Evolutionary conservation across 2,113 vertebrate species (phyloP).

Genomic region (Petrocephalus microphthalmus): DNA sequence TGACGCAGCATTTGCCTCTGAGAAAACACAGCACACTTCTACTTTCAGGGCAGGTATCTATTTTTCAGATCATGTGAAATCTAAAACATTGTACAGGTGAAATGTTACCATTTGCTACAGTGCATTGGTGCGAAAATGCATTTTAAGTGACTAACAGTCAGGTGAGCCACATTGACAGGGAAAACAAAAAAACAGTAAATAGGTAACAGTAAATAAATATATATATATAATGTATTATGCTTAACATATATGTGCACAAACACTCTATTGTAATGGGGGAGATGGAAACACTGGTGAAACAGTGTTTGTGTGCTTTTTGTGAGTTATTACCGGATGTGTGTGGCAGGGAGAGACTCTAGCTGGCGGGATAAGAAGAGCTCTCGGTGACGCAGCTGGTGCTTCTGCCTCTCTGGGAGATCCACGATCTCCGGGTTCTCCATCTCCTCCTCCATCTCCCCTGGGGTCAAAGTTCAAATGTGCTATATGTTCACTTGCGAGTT

Average conservation of each 20-base stretch:
- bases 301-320: not conserved
- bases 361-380: conserved; percentile 92
- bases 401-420: conserved; percentile 87
- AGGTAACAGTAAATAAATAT: not conserved
- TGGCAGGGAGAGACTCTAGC: conserved; percentile 89
- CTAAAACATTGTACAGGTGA: not conserved
- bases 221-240: not conserved
- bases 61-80: not conserved
- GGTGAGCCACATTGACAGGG: not conserved
- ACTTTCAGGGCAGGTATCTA: not conserved
- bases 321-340: conserved; percentile 84
- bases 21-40: conserved; percentile 2
- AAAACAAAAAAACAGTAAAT: not conserved
- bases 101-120: not conserved
- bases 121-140: not conserved
- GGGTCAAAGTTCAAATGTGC: conserved; percentile 32
- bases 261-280: not conserved
- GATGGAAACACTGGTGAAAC: not conserved
- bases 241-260: not conserved
- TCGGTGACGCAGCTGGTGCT: conserved; percentile 88
- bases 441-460: conserved; percentile 93
- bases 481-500: conserved; percentile 27
- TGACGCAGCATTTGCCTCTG: conserved; percentile 97
- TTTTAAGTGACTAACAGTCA: not conserved
- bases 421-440: conserved; percentile 91